A percentile compares a stretch with the other conserved stretches of the same genome.
Evolutionary conservation across 2,797 vertebrate species (phyloP).

Genomic region (Apogon talboti): DNA sequence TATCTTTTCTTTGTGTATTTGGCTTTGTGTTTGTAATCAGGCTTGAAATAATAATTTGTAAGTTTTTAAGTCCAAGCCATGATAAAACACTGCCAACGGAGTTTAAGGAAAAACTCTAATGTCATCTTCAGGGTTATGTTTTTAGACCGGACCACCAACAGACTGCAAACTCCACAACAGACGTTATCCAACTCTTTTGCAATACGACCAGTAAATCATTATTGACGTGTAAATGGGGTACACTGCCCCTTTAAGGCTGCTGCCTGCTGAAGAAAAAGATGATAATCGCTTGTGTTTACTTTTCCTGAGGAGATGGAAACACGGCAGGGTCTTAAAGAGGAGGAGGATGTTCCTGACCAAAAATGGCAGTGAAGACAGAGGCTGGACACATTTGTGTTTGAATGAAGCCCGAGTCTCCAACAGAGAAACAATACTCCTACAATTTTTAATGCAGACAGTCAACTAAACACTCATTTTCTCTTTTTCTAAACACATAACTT

Average conservation of each 20-base stretch:
- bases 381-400: slow-evolving; percentile 17
- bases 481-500: background rate
- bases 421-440: slow-evolving; percentile 20
- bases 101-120: background rate
- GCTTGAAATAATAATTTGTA: too few relatives aligned
- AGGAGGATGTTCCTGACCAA: slow-evolving; percentile 78
- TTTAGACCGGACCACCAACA: background rate
- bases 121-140: slow-evolving; percentile 11
- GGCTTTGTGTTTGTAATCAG: too few relatives aligned
- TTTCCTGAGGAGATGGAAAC: slow-evolving; percentile 54
- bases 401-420: slow-evolving; percentile 22
- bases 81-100: background rate
- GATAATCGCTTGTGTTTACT: slow-evolving; percentile 67
- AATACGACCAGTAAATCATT: background rate
- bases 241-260: slow-evolving; percentile 38
- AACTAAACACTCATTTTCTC: background rate
- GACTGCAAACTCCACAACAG: background rate
- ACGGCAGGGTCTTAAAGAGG: slow-evolving; percentile 33
- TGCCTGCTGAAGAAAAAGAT: slow-evolving; percentile 40
- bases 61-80: background rate
- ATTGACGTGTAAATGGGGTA: background rate
- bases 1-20: too few relatives aligned
- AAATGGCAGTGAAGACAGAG: slow-evolving; percentile 74
- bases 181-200: background rate
- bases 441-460: background rate